Base-by-base conservation (phyloP, 2,888 invertebrate genomes). In the Philereme vetulata region DNA sequence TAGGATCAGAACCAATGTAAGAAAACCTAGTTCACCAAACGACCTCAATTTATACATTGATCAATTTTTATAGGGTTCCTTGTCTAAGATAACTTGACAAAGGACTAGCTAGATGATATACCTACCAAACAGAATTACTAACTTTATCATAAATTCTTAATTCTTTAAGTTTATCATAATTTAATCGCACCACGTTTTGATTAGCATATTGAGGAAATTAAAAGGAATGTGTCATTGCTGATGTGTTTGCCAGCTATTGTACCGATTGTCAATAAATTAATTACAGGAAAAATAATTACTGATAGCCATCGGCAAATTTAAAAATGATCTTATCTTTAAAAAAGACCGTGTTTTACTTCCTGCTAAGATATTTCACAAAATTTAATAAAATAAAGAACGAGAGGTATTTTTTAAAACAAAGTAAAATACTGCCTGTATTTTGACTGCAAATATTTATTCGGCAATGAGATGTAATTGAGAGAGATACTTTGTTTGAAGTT, bases 171-270 rank as follows among this genome's bases (percentile, higher is more conserved):
- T 7, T n/a, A 53, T 53, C 36, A n/a, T 66, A 61, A 59, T 62
- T 53, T 56, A 61, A 56, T 59, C 21, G 9, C 11, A 11, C 35
- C 62, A 53, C 56, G 61, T 54, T 5, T 43, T 11, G 46, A 65
- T 70, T 66, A 64, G 10, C 66, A 70, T 69, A 66, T 62, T 48
- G 61, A 70, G 69, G 67, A 70, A 70, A 70, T 70, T 62, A 63
- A 67, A 64, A 62, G 40, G 56, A 64, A 62, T 64, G 62, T 64
- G 65, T 65, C 67, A 60, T 49, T 48, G 44, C 6, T 10, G 44
- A 21, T 8, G 46, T 32, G 46, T 55, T 51, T 51, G 58, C 62
- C 58, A 62, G 58, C 62, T 38, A 62, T 62, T 62, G 65, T 62
- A 46, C 64, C 43, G 62, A 51, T 56, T 55, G 60, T 53, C 57